phyloP scores from a whole-genome alignment of 2,113 vertebrate species.

The Leucoraja erinaceus region DNA sequence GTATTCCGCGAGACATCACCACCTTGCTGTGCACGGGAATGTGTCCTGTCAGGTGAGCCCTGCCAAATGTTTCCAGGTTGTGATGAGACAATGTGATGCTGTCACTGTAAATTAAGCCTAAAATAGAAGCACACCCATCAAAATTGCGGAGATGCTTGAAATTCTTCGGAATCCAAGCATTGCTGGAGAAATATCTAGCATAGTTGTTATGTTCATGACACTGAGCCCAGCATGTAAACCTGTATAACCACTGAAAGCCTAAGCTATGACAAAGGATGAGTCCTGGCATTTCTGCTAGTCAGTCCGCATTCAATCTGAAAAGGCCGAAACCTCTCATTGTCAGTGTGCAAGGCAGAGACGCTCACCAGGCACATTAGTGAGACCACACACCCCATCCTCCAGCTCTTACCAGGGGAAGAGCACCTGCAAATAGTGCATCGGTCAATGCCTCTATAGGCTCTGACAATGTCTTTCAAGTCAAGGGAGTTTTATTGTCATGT shows the following conservation, averaged over 20 bases:
- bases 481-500: no score
- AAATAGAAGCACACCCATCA: slow-evolving; percentile 17
- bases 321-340: not conserved
- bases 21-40: not conserved
- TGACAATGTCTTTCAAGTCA: not conserved
- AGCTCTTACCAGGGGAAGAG: not conserved
- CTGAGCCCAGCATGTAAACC: not conserved
- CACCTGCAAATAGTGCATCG: not conserved
- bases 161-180: slow-evolving; percentile 15
- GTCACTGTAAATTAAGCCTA: not conserved
- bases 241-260: not conserved
- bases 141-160: slow-evolving; percentile 16
- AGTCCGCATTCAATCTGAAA: not conserved
- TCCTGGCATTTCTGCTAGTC: not conserved
- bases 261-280: not conserved
- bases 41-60: not conserved
- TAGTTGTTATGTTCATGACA: not conserved
- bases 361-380: not conserved
- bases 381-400: no score
- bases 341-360: not conserved
- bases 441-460: not conserved
- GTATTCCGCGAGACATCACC: slow-evolving; percentile 1
- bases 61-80: slow-evolving; percentile 1
- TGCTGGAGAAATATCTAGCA: not conserved
- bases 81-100: not conserved